Evolutionary conservation across 2,797 vertebrate genomes (phyloP).

Genomic region (Tympanoctomys barrerae): DNA sequence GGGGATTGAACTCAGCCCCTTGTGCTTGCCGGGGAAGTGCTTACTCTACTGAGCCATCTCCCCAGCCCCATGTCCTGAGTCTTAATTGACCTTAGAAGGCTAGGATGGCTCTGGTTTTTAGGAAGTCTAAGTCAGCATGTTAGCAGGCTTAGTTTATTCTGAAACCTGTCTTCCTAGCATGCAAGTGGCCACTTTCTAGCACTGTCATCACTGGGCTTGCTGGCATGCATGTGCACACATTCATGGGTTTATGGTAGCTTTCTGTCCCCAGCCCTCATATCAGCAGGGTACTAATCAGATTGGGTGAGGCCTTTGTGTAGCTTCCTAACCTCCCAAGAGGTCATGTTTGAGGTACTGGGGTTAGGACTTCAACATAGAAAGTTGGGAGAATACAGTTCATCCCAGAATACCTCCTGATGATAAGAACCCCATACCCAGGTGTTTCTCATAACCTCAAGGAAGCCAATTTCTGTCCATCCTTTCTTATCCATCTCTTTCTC

Average conservation of each 20-base stretch:
- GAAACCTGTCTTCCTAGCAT: not conserved
- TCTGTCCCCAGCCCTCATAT: not conserved
- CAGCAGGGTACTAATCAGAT: not conserved
- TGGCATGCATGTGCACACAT: not conserved
- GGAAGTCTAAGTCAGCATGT: not conserved
- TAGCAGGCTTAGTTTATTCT: not conserved
- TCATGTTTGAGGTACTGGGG: not conserved
- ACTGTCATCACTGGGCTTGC: not conserved
- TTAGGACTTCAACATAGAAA: not conserved
- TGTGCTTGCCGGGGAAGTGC: no score
- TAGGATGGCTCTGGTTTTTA: not conserved
- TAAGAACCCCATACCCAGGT: not conserved
- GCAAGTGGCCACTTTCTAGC: not conserved
- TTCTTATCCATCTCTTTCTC: not conserved
- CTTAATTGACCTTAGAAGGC: no score
- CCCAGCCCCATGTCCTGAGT: no score
- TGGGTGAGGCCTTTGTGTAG: conserved; percentile 8
- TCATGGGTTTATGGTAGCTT: not conserved
- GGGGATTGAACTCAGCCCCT: no score
- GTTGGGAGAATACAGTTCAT: not conserved
- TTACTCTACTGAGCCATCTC: no score
- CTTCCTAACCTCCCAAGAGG: conserved; percentile 1
- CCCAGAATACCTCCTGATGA: not conserved
- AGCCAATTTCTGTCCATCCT: not conserved
- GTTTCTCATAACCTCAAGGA: not conserved